These are phyloP conservation scores for Solea senegalensis DNA, from an alignment of 2,113 vertebrate genomes.

Conservation along the genomic window DNA sequence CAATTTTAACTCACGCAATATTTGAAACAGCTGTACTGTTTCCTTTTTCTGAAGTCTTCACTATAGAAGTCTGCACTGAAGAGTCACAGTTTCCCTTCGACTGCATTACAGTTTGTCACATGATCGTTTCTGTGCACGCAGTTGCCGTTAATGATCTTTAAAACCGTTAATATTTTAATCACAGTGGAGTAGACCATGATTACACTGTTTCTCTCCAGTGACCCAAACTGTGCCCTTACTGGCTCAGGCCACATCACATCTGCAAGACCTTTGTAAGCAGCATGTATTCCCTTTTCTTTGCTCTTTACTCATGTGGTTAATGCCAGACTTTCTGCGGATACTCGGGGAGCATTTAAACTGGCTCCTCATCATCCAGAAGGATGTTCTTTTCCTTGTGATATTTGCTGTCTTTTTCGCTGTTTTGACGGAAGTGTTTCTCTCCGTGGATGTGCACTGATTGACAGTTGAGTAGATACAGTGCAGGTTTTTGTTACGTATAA, in stretches of 20 bases:
- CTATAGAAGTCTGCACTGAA: too few relatives aligned
- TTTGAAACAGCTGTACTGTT: too few relatives aligned
- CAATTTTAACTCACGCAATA: too few relatives aligned
- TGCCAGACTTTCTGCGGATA: constrained; percentile 24
- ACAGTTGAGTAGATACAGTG: too few relatives aligned
- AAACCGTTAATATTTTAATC: too few relatives aligned
- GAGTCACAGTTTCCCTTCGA: too few relatives aligned
- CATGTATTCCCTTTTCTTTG: not conserved
- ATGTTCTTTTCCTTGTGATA: constrained; percentile 7
- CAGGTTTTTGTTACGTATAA: too few relatives aligned
- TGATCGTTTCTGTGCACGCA: constrained; percentile 20
- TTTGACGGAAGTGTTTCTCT: too few relatives aligned
- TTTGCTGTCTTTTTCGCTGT: not conserved
- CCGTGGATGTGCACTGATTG: too few relatives aligned
- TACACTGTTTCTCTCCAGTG: constrained; percentile 33
- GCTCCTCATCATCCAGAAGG: constrained; percentile 8
- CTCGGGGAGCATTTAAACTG: constrained; percentile 20
- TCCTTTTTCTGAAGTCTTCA: too few relatives aligned
- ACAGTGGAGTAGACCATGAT: constrained; percentile 46
- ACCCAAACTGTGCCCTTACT: constrained; percentile 23
- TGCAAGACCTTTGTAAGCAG: not conserved
- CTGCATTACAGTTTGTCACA: not conserved
- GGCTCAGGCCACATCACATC: not conserved
- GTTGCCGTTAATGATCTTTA: constrained; percentile 2
- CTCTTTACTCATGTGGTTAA: constrained; percentile 15